phyloP scores from a whole-genome alignment of 37 sponge, comb jelly and placozoan species.

The Chondrilla cf. caribensis region DNA sequence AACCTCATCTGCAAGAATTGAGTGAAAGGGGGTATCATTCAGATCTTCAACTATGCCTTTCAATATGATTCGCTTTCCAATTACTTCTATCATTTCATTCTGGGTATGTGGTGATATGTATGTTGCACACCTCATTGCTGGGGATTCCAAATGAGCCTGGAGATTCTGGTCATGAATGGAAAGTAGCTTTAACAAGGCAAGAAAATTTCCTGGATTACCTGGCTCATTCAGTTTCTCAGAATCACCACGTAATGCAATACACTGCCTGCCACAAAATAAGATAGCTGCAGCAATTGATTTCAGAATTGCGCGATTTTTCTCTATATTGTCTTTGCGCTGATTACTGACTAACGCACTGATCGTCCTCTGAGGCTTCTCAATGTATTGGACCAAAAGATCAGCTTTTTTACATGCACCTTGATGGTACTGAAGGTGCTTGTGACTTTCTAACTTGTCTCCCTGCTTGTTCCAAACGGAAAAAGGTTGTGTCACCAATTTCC shows the following conservation, averaged over 20 bases:
- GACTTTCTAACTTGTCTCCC: neutral
- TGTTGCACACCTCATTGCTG: slow-evolving; percentile 24
- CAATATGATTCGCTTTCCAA: slow-evolving; percentile 47
- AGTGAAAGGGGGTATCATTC: slow-evolving; percentile 25
- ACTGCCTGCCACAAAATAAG: slow-evolving; percentile 38
- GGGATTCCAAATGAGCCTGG: slow-evolving; percentile 9
- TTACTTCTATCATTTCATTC: slow-evolving; percentile 37
- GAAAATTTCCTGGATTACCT: slow-evolving; percentile 43
- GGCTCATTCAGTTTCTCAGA: slow-evolving; percentile 16
- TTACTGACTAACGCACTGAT: slow-evolving; percentile 2
- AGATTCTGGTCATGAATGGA: slow-evolving; percentile 20
- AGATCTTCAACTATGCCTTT: slow-evolving; percentile 15
- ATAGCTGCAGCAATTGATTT: slow-evolving; percentile 17
- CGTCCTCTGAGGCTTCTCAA: slow-evolving; percentile 6
- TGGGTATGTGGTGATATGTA: slow-evolving; percentile 38
- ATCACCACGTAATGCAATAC: slow-evolving; percentile 42
- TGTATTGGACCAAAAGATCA: neutral
- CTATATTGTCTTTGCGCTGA: neutral
- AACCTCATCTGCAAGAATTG: slow-evolving; percentile 41
- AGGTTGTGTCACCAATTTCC: neutral
- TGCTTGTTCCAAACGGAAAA: neutral
- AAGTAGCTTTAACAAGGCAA: slow-evolving; percentile 24
- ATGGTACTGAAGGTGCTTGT: slow-evolving; percentile 3
- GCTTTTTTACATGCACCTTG: neutral
- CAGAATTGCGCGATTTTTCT: slow-evolving; percentile 10